A percentile compares a stretch with the other conserved stretches of the same genome.
Evolutionary conservation across 37 sponge, comb jelly and placozoan species (phyloP).

Genomic region (Crambe crambe): DNA sequence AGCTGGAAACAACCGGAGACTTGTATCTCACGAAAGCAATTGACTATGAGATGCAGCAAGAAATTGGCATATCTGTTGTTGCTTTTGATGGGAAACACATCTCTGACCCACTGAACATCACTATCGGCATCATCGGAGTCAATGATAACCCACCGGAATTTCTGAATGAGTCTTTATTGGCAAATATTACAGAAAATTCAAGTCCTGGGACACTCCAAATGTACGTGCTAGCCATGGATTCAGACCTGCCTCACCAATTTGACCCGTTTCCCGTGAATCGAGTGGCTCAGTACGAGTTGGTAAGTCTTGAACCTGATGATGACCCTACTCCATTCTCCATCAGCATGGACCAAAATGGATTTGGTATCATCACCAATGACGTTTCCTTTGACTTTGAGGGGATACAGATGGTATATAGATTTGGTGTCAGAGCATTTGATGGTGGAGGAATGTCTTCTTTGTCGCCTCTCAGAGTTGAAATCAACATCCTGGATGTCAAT

Average conservation of each 20-base stretch:
- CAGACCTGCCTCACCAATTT: slow-evolving; percentile 9
- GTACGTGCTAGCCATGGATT: slow-evolving; percentile 16
- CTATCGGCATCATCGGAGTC: slow-evolving; percentile 15
- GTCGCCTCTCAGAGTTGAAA: slow-evolving; percentile 16
- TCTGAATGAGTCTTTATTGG: slow-evolving; percentile 2
- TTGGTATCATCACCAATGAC: slow-evolving; percentile 41
- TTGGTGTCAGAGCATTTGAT: slow-evolving; percentile 40
- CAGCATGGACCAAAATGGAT: slow-evolving; percentile 8
- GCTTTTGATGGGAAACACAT: slow-evolving; percentile 58
- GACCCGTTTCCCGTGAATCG: not conserved
- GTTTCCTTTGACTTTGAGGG: slow-evolving; percentile 40
- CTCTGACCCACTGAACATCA: slow-evolving; percentile 13
- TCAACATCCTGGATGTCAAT: slow-evolving; percentile 50
- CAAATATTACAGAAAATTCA: slow-evolving; percentile 8
- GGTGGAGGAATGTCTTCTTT: slow-evolving; percentile 11
- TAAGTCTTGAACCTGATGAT: not conserved
- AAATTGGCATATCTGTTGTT: slow-evolving; percentile 28
- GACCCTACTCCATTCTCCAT: slow-evolving; percentile 22
- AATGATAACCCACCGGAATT: slow-evolving; percentile 64
- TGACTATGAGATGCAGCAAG: slow-evolving; percentile 48
- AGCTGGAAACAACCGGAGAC: slow-evolving; percentile 11
- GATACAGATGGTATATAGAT: slow-evolving; percentile 1
- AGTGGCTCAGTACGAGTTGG: slow-evolving; percentile 22
- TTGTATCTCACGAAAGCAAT: slow-evolving; percentile 21
- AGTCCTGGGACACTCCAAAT: slow-evolving; percentile 17